These are phyloP conservation scores for Mugil cephalus DNA, from an alignment of 2,113 vertebrate species.

Conservation along the genomic window DNA sequence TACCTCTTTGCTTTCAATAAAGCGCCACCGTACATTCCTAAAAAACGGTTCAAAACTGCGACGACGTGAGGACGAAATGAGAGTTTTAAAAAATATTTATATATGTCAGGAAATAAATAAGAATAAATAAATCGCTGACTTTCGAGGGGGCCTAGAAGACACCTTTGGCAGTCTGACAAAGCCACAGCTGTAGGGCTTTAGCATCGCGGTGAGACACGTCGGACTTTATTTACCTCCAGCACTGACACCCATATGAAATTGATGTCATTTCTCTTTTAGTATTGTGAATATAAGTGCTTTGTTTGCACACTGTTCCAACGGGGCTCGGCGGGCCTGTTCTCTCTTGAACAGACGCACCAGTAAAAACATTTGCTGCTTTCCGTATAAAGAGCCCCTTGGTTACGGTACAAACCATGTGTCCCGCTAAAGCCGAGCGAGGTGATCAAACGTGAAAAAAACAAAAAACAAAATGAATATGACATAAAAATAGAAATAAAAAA, in stretches of 20 bases:
- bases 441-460: not conserved
- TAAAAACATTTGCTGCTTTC: not conserved
- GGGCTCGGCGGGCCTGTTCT: not conserved
- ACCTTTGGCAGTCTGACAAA: conserved; percentile 55
- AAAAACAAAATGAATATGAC: not conserved
- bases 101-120: conserved; percentile 64
- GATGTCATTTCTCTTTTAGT: conserved; percentile 46
- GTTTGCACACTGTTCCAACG: conserved; percentile 38
- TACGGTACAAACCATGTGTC: too few relatives aligned
- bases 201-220: conserved; percentile 40
- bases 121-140: conserved; percentile 72
- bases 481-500: conserved; percentile 16
- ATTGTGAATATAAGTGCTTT: conserved; percentile 60
- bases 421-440: conserved; percentile 7
- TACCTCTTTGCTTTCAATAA: conserved; percentile 58
- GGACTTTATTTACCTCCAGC: conserved; percentile 30
- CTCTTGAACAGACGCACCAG: conserved; percentile 7
- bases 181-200: conserved; percentile 58
- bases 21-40: conserved; percentile 54
- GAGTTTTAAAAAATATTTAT: conserved; percentile 2
- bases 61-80: conserved; percentile 40
- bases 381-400: too few relatives aligned
- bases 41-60: conserved; percentile 41
- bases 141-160: conserved; percentile 35
- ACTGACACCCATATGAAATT: conserved; percentile 48